phyloP scores from a whole-genome alignment of 2,797 vertebrate species.

The Microhierax caerulescens region DNA sequence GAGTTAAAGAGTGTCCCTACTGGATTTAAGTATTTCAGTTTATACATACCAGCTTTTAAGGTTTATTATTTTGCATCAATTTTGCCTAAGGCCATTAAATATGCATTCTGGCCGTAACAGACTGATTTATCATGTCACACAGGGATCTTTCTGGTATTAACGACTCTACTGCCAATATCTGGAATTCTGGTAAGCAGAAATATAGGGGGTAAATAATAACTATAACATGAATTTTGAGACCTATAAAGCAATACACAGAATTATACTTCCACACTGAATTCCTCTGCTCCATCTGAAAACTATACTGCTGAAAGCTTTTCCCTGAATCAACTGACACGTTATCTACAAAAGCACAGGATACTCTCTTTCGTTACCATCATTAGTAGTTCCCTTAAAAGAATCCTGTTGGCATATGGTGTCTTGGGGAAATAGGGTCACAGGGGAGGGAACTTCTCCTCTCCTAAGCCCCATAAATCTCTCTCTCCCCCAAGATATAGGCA shows the following conservation, averaged over 20 bases:
- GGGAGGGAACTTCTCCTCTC: not conserved
- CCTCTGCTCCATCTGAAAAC: not conserved
- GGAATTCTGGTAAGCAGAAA: not conserved
- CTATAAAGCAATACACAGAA: not conserved
- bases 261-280: not conserved
- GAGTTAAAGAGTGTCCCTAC: not conserved
- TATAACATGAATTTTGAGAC: not conserved
- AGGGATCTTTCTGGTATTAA: not conserved
- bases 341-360: not conserved
- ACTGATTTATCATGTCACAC: not conserved
- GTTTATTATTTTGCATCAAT: not conserved
- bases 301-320: not conserved
- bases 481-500: not conserved
- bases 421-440: not conserved
- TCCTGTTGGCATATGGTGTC: not conserved
- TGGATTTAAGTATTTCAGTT: not conserved
- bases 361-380: not conserved
- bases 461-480: not conserved
- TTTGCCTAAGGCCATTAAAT: not conserved
- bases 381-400: not conserved
- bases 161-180: not conserved
- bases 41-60: not conserved
- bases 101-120: not conserved
- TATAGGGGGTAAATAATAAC: not conserved
- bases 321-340: not conserved